Base-by-base conservation (phyloP, 2,888 invertebrate species). In the Machimus atricapillus region DNA sequence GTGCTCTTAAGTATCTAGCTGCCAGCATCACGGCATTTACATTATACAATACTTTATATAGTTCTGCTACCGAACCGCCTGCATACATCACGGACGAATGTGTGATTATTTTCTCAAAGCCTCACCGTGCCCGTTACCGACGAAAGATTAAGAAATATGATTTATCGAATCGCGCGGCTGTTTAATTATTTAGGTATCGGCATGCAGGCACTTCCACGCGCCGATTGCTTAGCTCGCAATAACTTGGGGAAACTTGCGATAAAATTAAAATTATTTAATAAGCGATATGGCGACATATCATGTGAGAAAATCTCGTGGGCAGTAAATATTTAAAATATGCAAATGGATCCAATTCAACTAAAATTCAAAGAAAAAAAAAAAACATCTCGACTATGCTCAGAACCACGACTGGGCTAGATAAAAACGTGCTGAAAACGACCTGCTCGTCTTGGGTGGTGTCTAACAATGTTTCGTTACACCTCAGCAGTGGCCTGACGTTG, bases 131-230 rank as follows among this genome's bases (percentile, higher is more conserved):
- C 23, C 19, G 9, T 83, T 83, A 43, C 7, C 73, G 43, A 58
- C 31, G 46, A 66, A 81, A 81, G 83, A 66, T 83, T 73, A 66
- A 58, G 83, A 83, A 83, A 83, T 83, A 83, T 83, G 83, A 83
- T 83, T 83, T 83, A 83, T 83, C 23, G 83, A 83, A 66, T 58
- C 37, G 34, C 73, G 43, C 40, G 52, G 37, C 37, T 37, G 40
- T 43, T 83, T 83, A 83, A 83, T 83, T 83, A 83, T 73, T 66
- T 81, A 27, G 56, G 43, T 56, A 81, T 81, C 43, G 81, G 56
- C 81, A 81, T 81, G 31, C 56, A 27, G 27, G 56, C 52, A 52
- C 27, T 81, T 52, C 12, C 52, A 81, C 43, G n/a, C 27, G 46
- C 27, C 56, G 16, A 52, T 56, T 52, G 37, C 14, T 37, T 8